These are phyloP conservation scores for Steinernema hermaphroditum DNA, from an alignment of 2,888 invertebrate genomes.

Conservation along the genomic window DNA sequence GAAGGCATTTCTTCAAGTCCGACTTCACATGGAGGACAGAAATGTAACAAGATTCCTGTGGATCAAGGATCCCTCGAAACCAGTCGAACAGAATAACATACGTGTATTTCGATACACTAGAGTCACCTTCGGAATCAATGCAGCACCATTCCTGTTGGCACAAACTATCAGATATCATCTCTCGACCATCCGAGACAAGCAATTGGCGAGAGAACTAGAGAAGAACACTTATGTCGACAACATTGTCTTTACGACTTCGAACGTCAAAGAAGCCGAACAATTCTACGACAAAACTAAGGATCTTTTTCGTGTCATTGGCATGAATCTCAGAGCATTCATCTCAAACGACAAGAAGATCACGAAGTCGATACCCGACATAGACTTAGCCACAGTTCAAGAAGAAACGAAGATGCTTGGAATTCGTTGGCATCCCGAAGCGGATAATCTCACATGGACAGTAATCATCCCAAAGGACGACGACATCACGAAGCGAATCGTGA, in stretches of 20 bases:
- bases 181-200: neutral
- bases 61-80: constrained; percentile 32
- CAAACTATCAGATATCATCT: constrained; percentile 13
- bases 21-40: constrained; percentile 34
- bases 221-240: constrained; percentile 46
- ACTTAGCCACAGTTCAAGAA: neutral
- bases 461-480: neutral
- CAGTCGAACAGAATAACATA: constrained; percentile 31
- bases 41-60: constrained; percentile 43
- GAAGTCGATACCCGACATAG: neutral
- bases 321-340: neutral
- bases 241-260: constrained; percentile 30
- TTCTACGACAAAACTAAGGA: neutral
- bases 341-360: neutral
- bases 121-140: constrained; percentile 40
- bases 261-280: neutral
- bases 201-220: constrained; percentile 9
- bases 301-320: neutral
- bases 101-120: constrained; percentile 34
- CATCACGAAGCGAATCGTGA: neutral
- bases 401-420: neutral
- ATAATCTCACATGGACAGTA: neutral
- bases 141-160: constrained; percentile 35
- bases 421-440: neutral
- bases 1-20: constrained; percentile 36